Conservation (phyloP, 1,140 invertebrate species). For the Nephila pilipes region DNA sequence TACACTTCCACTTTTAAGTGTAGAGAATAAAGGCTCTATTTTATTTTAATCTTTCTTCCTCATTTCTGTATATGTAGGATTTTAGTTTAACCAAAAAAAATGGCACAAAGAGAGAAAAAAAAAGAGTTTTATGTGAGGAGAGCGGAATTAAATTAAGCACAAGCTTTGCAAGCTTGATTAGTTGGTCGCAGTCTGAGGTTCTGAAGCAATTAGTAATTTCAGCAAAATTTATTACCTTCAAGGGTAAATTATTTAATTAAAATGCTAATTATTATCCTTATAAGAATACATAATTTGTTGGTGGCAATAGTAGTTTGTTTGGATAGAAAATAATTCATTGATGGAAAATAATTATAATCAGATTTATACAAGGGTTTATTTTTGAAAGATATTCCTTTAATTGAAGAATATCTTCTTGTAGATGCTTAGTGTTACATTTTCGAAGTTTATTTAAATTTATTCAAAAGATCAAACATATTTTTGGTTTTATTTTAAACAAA, state of each 20-base stretch:
- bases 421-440: too few relatives aligned
- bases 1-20: slow-evolving; percentile 5
- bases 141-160: slow-evolving; percentile 17
- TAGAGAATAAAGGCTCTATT: slow-evolving; percentile 34
- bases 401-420: too few relatives aligned
- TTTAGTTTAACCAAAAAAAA: neutral
- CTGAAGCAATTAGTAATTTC: slow-evolving; percentile 2
- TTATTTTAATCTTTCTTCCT: slow-evolving; percentile 41
- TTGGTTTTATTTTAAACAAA: too few relatives aligned
- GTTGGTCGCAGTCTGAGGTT: neutral
- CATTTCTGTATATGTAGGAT: neutral
- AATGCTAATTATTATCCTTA: neutral
- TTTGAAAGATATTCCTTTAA: too few relatives aligned
- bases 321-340: too few relatives aligned
- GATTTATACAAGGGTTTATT: too few relatives aligned
- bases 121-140: slow-evolving; percentile 19
- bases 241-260: neutral
- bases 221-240: neutral
- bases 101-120: neutral
- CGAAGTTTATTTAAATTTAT: too few relatives aligned
- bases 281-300: neutral
- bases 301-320: too few relatives aligned
- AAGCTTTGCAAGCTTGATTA: slow-evolving; percentile 5
- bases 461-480: too few relatives aligned
- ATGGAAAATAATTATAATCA: too few relatives aligned